A percentile compares a stretch with the other conserved stretches of the same genome.
Conservation (phyloP, 2,888 invertebrate genomes). For the Acanthopleura granulata region DNA sequence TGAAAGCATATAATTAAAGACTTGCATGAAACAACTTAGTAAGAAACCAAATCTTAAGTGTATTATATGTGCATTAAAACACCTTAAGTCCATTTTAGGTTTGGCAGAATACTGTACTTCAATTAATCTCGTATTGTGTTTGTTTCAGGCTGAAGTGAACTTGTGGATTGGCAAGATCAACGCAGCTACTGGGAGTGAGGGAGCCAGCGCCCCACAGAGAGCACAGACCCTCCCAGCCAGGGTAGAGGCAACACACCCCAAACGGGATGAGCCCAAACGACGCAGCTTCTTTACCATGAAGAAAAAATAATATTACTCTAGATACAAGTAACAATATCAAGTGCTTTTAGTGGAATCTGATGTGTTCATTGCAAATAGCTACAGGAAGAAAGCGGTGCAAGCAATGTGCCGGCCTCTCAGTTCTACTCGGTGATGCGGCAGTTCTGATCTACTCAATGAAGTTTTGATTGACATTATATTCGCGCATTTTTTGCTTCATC, state of each 20-base stretch:
- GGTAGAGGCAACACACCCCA: slow-evolving; percentile 58
- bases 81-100: too few relatives aligned
- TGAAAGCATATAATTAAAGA: too few relatives aligned
- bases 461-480: neutral
- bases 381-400: neutral
- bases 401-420: neutral
- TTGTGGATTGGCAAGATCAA: slow-evolving; percentile 90
- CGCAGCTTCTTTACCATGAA: slow-evolving; percentile 98
- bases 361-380: slow-evolving; percentile 1
- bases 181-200: slow-evolving; percentile 77
- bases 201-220: slow-evolving; percentile 75
- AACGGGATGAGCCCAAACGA: slow-evolving; percentile 92
- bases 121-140: slow-evolving; percentile 22
- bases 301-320: slow-evolving; percentile 79
- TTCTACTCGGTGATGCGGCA: neutral
- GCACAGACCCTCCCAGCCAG: slow-evolving; percentile 93
- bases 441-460: too few relatives aligned
- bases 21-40: too few relatives aligned
- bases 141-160: slow-evolving; percentile 85
- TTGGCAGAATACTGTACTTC: too few relatives aligned
- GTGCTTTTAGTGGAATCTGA: slow-evolving; percentile 33
- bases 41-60: too few relatives aligned
- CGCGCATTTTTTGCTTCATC: neutral
- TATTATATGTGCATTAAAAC: too few relatives aligned
- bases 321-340: slow-evolving; percentile 4